Evolutionary conservation across 2,888 invertebrate species (phyloP).

Genomic region (Ephialtes manifestator): DNA sequence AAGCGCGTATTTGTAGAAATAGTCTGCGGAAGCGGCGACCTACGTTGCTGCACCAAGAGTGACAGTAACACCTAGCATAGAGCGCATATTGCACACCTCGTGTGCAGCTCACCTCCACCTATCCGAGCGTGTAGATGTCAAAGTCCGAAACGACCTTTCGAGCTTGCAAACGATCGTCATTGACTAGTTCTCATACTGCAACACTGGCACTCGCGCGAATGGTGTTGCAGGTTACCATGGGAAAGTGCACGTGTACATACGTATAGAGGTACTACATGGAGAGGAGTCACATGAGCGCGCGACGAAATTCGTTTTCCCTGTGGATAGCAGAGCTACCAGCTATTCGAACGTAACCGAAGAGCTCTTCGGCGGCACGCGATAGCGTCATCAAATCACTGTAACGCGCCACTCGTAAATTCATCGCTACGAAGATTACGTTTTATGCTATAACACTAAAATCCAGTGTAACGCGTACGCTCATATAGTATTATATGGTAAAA

Average conservation of each 20-base stretch:
- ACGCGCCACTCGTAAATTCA: conserved; percentile 78
- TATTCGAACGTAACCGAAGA: conserved; percentile 67
- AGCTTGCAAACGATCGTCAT: conserved; percentile 67
- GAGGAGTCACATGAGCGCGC: conserved; percentile 22
- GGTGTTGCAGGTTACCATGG: conserved; percentile 17
- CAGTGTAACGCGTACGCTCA: conserved; percentile 68
- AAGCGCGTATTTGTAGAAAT: conserved; percentile 57
- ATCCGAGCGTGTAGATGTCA: conserved; percentile 53
- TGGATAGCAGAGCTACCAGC: conserved; percentile 51
- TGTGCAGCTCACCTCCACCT: conserved; percentile 15
- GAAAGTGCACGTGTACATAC: background rate
- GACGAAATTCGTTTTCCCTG: conserved; percentile 67
- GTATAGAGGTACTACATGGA: background rate
- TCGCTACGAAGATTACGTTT: conserved; percentile 77
- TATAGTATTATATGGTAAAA: conserved; percentile 47
- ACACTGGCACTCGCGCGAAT: conserved; percentile 52
- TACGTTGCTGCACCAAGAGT: background rate
- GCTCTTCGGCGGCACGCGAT: conserved; percentile 70
- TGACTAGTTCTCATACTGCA: conserved; percentile 59
- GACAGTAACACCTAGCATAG: background rate
- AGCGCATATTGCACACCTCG: conserved; percentile 18
- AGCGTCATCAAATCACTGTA: conserved; percentile 77
- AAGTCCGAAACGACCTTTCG: conserved; percentile 65
- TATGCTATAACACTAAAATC: conserved; percentile 77
- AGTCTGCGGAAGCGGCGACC: conserved; percentile 18